These are phyloP conservation scores for Oxyruncus cristatus DNA, from an alignment of 2,113 vertebrate species.

Conservation along the genomic window DNA sequence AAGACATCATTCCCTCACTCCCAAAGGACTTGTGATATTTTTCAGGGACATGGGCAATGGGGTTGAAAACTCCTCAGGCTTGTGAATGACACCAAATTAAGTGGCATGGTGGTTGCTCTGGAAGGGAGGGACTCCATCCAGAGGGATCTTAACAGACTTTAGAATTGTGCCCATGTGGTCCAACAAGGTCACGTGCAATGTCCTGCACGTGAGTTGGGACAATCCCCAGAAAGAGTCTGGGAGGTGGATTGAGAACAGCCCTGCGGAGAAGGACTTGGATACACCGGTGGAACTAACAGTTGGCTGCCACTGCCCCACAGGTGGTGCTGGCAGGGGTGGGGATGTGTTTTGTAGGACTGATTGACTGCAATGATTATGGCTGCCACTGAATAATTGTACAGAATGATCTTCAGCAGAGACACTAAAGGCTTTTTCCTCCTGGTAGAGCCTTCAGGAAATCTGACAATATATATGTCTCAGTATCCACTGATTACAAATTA, in stretches of 20 bases:
- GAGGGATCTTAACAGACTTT: not conserved
- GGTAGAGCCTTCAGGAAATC: not conserved
- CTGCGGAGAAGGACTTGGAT: not conserved
- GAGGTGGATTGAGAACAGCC: not conserved
- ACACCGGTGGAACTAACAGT: not conserved
- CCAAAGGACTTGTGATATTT: accelerated
- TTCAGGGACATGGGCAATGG: accelerated
- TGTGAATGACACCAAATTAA: accelerated
- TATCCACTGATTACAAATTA: not conserved
- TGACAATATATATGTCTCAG: not conserved
- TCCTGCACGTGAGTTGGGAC: accelerated
- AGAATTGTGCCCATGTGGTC: not conserved
- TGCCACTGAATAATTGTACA: not conserved
- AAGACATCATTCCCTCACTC: not conserved
- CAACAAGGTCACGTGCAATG: not conserved
- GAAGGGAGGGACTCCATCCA: not conserved
- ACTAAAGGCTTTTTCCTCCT: not conserved
- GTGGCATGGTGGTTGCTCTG: too few relatives aligned
- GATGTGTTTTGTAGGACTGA: not conserved
- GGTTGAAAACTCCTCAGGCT: not conserved
- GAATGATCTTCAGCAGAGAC: not conserved
- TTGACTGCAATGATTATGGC: not conserved
- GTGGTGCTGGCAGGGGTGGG: not conserved
- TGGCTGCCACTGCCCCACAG: not conserved
- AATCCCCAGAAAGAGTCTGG: not conserved